Base-by-base conservation (phyloP, 2,113 vertebrate species). In the Oncorhynchus tshawytscha region DNA sequence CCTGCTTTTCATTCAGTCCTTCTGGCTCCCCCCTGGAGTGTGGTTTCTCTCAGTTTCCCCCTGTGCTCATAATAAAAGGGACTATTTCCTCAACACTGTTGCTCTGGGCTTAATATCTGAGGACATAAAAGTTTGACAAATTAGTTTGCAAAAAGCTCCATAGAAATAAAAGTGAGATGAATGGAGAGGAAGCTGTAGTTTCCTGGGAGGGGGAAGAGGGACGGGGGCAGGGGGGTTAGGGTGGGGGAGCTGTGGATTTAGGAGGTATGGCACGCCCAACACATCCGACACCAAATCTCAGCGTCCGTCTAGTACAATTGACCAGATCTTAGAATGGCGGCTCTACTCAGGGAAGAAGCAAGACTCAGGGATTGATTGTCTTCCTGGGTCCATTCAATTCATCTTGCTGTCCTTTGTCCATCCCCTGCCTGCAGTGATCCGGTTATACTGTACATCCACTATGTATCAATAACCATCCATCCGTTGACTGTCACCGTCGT, bases 141-240 rank as follows among this genome's bases (percentile, higher is more conserved):
- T 84, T 80, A 80, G 72, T 88, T 90, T 86, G 78, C 80, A 81
- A 45, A 45, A 72, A 60, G 79, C 80, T 83, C 76, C 78, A 88
- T 86, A 89, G 87, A 89, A 88, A 87, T 90, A 89, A 89, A 91
- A 90, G 39, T 86, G 87, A 87, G 89, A 90, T 88, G 85, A 90
- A 92, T 85, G 73, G 51, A 70, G 78, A 87, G 89, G 88, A 89
- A 91, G 87, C 71, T 24, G 81, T 70, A 75, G 78, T 87, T 89
- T 91, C 88, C 85, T 80, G 84, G 81, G 71, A 70, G 65, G 72
- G 81, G 48, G 70, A 24, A 83, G 72, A 75, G 68, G 64, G 20
- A 11, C 39, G 72, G 29, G 83, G 72, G 77, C 62, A 64, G 20
- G 31, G 67, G 67, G 31, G 31, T 77, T 80, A 73, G 82, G 83